Conservation (phyloP, 2,888 invertebrate genomes). For the Xylocampa areola region DNA sequence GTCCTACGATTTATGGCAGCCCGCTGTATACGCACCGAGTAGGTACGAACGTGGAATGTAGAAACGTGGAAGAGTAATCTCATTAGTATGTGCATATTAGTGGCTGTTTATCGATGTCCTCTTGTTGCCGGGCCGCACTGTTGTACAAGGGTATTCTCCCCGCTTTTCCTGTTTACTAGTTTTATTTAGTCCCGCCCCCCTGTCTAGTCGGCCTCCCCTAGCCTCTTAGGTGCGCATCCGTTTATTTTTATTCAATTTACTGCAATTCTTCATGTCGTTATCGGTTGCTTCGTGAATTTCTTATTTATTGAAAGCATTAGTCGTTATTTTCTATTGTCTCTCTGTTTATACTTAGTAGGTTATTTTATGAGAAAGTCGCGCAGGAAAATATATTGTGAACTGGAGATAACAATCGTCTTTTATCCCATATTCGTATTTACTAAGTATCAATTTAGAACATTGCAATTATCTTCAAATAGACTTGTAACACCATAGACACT, state of each 20-base stretch:
- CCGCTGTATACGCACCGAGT: conserved; percentile 55
- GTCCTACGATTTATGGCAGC: conserved; percentile 77
- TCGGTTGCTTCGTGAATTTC: conserved; percentile 34
- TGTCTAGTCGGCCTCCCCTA: conserved; percentile 32
- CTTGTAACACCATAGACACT: too few species aligned
- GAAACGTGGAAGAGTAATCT: conserved; percentile 55
- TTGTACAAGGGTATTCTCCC: conserved; percentile 36
- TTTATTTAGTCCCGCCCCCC: conserved; percentile 46
- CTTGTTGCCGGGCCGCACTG: conserved; percentile 41
- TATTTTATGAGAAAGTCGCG: background rate
- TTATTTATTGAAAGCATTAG: conserved; percentile 27
- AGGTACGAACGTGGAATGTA: conserved; percentile 41
- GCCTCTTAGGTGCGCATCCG: conserved; percentile 25
- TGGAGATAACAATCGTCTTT: too few species aligned
- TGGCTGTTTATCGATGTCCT: conserved; percentile 59
- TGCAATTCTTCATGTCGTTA: conserved; percentile 33
- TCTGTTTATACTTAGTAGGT: conserved; percentile 3
- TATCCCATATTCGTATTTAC: too few species aligned
- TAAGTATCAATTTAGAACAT: too few species aligned
- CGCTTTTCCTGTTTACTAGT: conserved; percentile 50
- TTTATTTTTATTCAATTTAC: conserved; percentile 57
- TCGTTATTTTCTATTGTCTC: conserved; percentile 10
- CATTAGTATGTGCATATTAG: conserved; percentile 62
- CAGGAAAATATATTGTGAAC: background rate
- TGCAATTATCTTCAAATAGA: too few species aligned